Evolutionary conservation across 2,888 invertebrate species (phyloP), one percentile per base, ranked within the genome.

Genomic region (Eremobia ochroleuca): DNA sequence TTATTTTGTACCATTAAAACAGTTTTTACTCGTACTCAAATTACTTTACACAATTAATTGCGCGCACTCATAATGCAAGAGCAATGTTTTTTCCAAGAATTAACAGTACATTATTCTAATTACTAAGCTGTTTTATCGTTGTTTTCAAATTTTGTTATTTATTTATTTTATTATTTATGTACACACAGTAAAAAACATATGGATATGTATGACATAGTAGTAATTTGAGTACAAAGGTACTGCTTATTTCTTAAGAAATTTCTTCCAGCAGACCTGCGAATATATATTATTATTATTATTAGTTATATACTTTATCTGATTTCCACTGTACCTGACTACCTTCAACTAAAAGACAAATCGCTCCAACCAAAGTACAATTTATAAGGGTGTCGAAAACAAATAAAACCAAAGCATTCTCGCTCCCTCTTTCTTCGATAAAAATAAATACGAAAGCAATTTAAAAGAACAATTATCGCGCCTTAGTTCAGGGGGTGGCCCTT

Each of bases 381-480:
- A 69, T 13, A 76, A 34, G 78, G 78, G 70, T 72, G 77, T 79
- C 79, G 62, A 76, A 79, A 78, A 75, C 81, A 83, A 89, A 85
- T 62, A 83, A 81, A 82, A 65, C 66, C 71, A 65, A 66, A 72
- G 64, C 59, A 62, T 61, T 75, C 62, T 62, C 64, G 37, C 64
- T 73, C 83, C 87, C 79, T 76, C 61, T 78, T 84, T 78, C 83
- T 81, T 83, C 79, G 82, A 85, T 82, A 83, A 88, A 84, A 86
- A 84, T 87, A 87, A 85, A 90, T 90, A 88, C 80, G 64, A 87
- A 89, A 86, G 84, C 83, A 85, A 89, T 90, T 86, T 85, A 77
- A 80, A 85, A 86, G 90, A 87, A 90, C 89, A 90, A 92, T 92
- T 91, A 91, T 91, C 88, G 73, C 89, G 85, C 88, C 89, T 87